Evolutionary conservation across 1,140 invertebrate genomes (phyloP).

Genomic region (Brachionus angularis): DNA sequence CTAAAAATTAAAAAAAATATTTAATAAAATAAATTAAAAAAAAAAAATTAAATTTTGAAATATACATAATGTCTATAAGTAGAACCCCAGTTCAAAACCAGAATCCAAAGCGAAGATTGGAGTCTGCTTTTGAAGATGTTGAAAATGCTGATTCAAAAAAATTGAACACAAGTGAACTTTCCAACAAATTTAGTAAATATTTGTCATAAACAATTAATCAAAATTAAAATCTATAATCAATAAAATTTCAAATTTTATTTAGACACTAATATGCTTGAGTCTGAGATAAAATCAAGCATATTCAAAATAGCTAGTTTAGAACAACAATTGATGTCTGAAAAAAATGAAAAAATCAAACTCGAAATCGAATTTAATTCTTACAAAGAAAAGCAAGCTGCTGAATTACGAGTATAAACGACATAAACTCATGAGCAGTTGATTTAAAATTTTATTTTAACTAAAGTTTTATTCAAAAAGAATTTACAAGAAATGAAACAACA

Average conservation of each 20-base stretch:
- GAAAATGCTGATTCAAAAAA: not conserved
- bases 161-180: not conserved
- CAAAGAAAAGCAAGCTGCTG: constrained; percentile 14
- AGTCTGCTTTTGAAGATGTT: not conserved
- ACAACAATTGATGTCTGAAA: constrained; percentile 15
- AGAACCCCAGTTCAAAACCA: constrained; percentile 17
- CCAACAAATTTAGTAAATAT: not conserved
- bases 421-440: no score
- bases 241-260: no score
- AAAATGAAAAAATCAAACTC: constrained; percentile 20
- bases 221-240: no score
- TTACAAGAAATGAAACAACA: constrained; percentile 22
- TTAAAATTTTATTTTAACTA: no score
- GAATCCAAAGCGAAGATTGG: not conserved
- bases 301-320: constrained; percentile 34
- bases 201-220: constrained; percentile 11
- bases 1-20: not conserved
- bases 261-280: constrained; percentile 23
- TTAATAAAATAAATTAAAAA: not conserved
- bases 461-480: no score
- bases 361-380: constrained; percentile 23
- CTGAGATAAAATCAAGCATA: constrained; percentile 28
- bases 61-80: constrained; percentile 19
- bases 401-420: not conserved
- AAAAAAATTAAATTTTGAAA: no score